Percentiles rank a stretch among this genome's conserved stretches.
Conservation (phyloP, 2,797 vertebrate species). For the Tragelaphus eurycerus region DNA sequence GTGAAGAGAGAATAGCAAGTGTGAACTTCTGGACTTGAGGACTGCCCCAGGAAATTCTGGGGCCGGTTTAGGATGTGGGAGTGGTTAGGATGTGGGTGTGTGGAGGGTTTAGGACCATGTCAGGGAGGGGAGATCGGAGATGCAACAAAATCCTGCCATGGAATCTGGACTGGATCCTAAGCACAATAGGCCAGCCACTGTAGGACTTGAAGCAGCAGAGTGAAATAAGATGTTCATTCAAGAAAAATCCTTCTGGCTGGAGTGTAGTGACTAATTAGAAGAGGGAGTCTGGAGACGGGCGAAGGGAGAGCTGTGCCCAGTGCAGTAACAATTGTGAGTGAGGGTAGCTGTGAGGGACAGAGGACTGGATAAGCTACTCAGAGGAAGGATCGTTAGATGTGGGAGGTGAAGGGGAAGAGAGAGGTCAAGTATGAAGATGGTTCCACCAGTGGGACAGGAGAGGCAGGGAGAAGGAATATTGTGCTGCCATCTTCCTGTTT, state of each 20-base stretch:
- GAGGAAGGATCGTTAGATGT: background rate
- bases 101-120: background rate
- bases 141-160: accelerated
- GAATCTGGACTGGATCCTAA: background rate
- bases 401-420: background rate
- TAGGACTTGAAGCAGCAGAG: background rate
- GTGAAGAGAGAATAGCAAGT: background rate
- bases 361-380: background rate
- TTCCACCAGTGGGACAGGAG: background rate
- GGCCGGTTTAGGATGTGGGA: background rate
- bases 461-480: background rate
- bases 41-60: no score
- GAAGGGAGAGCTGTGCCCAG: no score
- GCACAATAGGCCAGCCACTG: accelerated
- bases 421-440: background rate
- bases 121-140: background rate
- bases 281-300: background rate
- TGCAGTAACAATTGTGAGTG: background rate
- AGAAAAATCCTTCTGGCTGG: background rate
- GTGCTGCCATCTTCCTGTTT: background rate
- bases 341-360: background rate
- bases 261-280: background rate
- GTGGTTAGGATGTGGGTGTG: background rate
- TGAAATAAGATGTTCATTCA: background rate
- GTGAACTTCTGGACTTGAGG: background rate